A percentile compares a stretch with the other conserved stretches of the same genome.
These are phyloP conservation scores for Drosophila aldrichi DNA, from an alignment of 2,888 invertebrate species.

Conservation along the genomic window DNA sequence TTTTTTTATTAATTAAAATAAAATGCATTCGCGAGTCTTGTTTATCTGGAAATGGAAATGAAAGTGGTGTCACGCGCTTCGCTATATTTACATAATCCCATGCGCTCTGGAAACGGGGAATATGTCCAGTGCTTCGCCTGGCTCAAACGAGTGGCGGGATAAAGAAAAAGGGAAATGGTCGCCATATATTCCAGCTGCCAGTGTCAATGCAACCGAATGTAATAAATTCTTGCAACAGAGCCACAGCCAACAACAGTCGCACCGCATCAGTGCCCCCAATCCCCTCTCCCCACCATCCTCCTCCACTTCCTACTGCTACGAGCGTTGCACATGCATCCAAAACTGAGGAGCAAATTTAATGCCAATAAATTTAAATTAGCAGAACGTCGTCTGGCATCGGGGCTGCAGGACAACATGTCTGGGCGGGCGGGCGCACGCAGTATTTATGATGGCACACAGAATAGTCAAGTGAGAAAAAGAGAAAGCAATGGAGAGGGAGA, in stretches of 20 bases:
- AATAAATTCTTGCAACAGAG: slow-evolving; percentile 65
- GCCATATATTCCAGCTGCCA: slow-evolving; percentile 69
- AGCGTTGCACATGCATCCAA: slow-evolving; percentile 31
- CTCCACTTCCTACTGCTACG: background rate
- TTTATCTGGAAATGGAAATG: slow-evolving; percentile 6
- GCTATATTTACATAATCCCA: slow-evolving; percentile 40
- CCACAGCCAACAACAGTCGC: slow-evolving; percentile 35
- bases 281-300: background rate
- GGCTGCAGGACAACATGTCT: slow-evolving; percentile 61
- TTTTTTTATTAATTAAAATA: slow-evolving; percentile 6
- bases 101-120: slow-evolving; percentile 10
- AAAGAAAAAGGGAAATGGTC: slow-evolving; percentile 33
- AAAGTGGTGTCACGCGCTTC: slow-evolving; percentile 12
- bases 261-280: background rate
- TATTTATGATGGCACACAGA: slow-evolving; percentile 73
- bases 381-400: slow-evolving; percentile 50
- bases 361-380: slow-evolving; percentile 81
- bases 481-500: background rate
- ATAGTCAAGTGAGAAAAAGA: background rate
- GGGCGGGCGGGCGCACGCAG: slow-evolving; percentile 40
- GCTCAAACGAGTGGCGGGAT: slow-evolving; percentile 10
- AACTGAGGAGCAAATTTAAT: slow-evolving; percentile 68
- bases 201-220: slow-evolving; percentile 70
- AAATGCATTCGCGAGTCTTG: background rate
- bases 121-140: background rate